These are phyloP conservation scores for Halictus quadricinctus DNA, from an alignment of 2,888 invertebrate species.

Conservation along the genomic window DNA sequence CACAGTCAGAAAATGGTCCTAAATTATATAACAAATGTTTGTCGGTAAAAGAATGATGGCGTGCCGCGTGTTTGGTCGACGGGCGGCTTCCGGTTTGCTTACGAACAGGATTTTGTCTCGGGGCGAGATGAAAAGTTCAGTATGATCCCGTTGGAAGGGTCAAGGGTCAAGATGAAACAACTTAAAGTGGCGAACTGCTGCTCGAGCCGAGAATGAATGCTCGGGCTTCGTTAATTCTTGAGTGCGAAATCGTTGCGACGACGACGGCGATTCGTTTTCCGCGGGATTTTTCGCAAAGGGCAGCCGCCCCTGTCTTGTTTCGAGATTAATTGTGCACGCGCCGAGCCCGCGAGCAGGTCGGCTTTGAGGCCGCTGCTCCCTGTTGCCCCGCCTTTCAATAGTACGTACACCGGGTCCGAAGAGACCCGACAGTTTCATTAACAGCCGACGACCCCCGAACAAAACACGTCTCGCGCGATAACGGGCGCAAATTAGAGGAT, in stretches of 20 bases:
- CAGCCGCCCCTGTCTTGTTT: neutral
- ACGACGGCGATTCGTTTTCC: slow-evolving; percentile 2
- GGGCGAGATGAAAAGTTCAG: slow-evolving; percentile 52
- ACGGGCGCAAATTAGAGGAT: neutral
- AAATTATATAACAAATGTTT: too few relatives aligned
- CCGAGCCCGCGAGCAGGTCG: neutral
- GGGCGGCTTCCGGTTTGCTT: slow-evolving; percentile 15
- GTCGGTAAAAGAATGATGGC: too few relatives aligned
- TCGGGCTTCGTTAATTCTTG: slow-evolving; percentile 37
- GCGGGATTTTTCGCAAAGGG: slow-evolving; percentile 12
- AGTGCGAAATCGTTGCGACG: slow-evolving; percentile 14
- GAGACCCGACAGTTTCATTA: neutral
- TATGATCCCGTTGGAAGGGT: slow-evolving; percentile 50
- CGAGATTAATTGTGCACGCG: neutral
- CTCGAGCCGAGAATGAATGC: slow-evolving; percentile 28
- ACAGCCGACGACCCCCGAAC: neutral
- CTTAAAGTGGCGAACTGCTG: slow-evolving; percentile 15
- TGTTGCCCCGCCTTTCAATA: neutral
- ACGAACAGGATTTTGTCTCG: slow-evolving; percentile 40
- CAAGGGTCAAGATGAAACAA: slow-evolving; percentile 64
- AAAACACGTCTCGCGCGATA: neutral
- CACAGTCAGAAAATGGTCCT: too few relatives aligned
- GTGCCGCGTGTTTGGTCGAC: too few relatives aligned
- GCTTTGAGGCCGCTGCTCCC: neutral
- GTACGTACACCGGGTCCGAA: neutral